Base-by-base conservation (phyloP, 2,113 vertebrate genomes). In the Gymnobelideus leadbeateri region DNA sequence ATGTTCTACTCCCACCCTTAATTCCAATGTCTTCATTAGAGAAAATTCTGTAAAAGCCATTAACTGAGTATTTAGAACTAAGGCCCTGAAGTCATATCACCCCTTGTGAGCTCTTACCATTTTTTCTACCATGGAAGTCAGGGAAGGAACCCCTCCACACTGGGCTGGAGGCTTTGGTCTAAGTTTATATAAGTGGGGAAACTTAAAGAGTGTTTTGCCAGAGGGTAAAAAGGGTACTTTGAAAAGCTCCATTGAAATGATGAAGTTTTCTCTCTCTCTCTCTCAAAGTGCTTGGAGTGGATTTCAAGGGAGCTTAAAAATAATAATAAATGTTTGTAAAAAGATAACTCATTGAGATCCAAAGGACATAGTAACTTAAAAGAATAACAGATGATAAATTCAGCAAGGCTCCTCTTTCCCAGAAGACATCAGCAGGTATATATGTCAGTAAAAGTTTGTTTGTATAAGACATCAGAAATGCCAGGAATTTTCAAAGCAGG, bases 121-220 rank as follows among this genome's bases (percentile, higher is more conserved):
- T 91, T 96, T 93, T 90, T 51, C 47, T 50, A 8, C 9, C 21
- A 92, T 93, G 51, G 50, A 25, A 93, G 47, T 51, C 43, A 3
- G 53, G 89, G 91, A 91, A 89, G 16, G 68, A 84, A 92, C 92
- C 91, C 91, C 91, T 92, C 96, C 94, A 52, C 95, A 93, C 31
- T n/a, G 21, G 94, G 51, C 7, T 19, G 52, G 52, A 93, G 95
- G 89, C 93, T 68, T 95, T 96, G 68, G 49, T 90, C 91, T 51
- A 89, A 95, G 91, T 37, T 96, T 96, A 94, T 97, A 96, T 94
- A 95, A n/a, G 93, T 92, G 57, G 28, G 8, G 94, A 96, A 25
- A 51, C 94, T 54, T n/a, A 96, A 97, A 94, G 90, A 96, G 31
- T 94, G 91, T 94, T 97, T 97, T 94, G 91, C 91, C 49, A 90